Percentiles rank a stretch among this genome's conserved stretches.
Conservation (phyloP, 2,113 vertebrate genomes). For the Aptenodytes forsteri region DNA sequence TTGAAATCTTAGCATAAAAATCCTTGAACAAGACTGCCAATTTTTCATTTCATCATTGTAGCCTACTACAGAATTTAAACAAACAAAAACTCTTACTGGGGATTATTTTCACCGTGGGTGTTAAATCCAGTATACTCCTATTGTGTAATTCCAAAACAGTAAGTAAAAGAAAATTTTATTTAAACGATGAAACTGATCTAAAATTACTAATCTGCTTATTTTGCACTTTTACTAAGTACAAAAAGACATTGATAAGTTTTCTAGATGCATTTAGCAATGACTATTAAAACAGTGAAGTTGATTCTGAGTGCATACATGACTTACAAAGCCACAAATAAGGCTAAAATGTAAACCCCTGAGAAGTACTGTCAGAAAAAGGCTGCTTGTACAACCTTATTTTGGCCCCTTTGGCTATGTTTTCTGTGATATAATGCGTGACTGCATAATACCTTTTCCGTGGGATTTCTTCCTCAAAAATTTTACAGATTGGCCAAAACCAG, state of each 20-base stretch:
- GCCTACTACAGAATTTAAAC: neutral
- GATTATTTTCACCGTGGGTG: neutral
- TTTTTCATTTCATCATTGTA: neutral
- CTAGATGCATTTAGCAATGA: neutral
- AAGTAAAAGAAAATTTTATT: neutral
- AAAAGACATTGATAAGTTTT: neutral
- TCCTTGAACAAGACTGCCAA: neutral
- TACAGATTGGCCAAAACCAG: neutral
- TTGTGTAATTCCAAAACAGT: neutral
- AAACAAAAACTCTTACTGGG: too few species aligned
- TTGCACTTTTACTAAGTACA: neutral
- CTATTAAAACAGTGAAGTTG: neutral
- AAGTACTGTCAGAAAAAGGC: neutral
- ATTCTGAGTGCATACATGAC: neutral
- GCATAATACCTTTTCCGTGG: neutral
- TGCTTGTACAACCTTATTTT: neutral
- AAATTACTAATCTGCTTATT: neutral
- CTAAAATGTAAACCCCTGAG: neutral
- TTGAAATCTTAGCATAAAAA: neutral
- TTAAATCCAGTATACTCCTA: too few species aligned
- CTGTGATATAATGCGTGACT: rapidly evolving
- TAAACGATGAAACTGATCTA: neutral
- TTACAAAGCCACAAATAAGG: neutral
- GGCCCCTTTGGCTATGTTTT: neutral
- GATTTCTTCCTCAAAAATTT: neutral